phyloP scores from a whole-genome alignment of 1,140 invertebrate species.

The Frieseomelitta varia region DNA sequence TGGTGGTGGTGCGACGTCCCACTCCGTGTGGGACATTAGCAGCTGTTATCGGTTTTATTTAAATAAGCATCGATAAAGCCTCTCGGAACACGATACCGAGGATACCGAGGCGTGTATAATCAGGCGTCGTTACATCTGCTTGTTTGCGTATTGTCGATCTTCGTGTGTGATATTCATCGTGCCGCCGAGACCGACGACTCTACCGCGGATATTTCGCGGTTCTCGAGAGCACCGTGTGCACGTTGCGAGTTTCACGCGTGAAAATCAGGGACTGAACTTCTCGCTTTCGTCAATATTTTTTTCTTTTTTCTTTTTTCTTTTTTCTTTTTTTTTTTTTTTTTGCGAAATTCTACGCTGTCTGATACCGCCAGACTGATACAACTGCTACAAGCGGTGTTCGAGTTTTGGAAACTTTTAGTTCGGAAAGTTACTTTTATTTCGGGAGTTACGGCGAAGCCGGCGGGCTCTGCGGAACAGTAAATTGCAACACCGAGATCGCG shows the following conservation, averaged over 20 bases:
- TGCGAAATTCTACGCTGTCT: background rate
- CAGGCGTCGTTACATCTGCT: background rate
- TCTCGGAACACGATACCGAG: background rate
- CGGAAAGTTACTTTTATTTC: background rate
- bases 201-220: conserved; percentile 13
- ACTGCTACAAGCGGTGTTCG: too few relatives aligned
- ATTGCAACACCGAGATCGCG: too few relatives aligned
- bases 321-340: too few relatives aligned
- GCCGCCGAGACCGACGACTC: background rate
- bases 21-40: background rate
- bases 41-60: conserved; percentile 20
- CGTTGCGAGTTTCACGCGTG: too few relatives aligned
- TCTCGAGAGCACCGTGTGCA: too few relatives aligned
- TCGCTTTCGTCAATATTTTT: too few relatives aligned
- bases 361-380: background rate
- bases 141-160: background rate
- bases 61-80: conserved; percentile 9
- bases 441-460: background rate
- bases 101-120: background rate
- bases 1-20: background rate
- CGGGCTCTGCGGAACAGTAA: too few relatives aligned
- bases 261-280: too few relatives aligned
- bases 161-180: background rate
- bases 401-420: background rate
- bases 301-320: too few relatives aligned